Base-by-base conservation (phyloP, 1,140 invertebrate species). In the Cotesia typhae region DNA sequence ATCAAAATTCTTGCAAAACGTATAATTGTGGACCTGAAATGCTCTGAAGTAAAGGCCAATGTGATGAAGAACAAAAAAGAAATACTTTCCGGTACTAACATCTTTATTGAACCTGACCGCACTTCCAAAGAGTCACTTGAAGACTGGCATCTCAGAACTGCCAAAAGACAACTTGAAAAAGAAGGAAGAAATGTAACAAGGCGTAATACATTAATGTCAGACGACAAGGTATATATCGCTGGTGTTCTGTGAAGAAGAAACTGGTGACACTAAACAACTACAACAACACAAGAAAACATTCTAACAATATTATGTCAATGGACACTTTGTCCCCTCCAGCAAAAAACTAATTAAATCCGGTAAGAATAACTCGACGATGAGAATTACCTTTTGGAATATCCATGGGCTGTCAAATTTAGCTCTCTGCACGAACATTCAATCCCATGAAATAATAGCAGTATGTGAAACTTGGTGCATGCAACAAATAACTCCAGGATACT, bases 81-180 rank as follows among this genome's bases (percentile, higher is more conserved):
- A 1, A 63, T 4, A 63, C n/a, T 63, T 2, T n/a, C 60, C 12
- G 28, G n/a, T 7, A 63, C 60, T 1, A 63, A 17, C 3, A 12
- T 63, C 5, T 63, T 4, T 9, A 36, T 37, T 38, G n/a, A 63
- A 17, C n/a, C 60, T 2, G 17, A 63, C 17, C 5, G 60, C 5
- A 63, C 60, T 36, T 3, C 60, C 37, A 63, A 28, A 63, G 60
- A 63, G n/a, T 63, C 60, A n/a, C 60, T 2, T 2, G 9, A 63
- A 63, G 35, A 63, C 7, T 63, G 17, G 60, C 20, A 63, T 7
- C 60, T 63, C 9, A 63, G 60, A 63, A 4, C 5, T 63, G 60
- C 35, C 28, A 36, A 63, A 36, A 63, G 35, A 4, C 60, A 63
- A 63, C 60, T 63, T 0, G 60, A 63, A 63, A 63, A 63, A 36